Base-by-base conservation (phyloP, 2,888 invertebrate genomes). In the Dasysyrphus albostriatus region DNA sequence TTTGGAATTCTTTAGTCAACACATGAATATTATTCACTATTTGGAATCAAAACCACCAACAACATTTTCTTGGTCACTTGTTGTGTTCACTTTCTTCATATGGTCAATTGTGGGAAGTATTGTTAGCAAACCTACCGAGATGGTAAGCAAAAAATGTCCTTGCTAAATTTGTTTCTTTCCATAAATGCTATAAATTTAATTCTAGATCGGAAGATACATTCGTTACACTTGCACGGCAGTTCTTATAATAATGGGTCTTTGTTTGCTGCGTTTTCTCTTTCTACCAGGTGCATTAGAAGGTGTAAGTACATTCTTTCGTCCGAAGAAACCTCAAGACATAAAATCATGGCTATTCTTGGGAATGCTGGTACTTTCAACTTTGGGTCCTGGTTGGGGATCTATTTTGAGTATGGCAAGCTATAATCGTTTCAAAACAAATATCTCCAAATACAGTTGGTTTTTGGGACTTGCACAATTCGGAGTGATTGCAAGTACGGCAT, bases 401-500 rank as follows among this genome's bases (percentile, higher is more conserved):
- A 67, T 76, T 10, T 29, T 88, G 0, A 79, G 82, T 42, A 72
- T 88, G 82, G 82, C 88, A 2, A 88, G 88, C 49, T 88, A 82
- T 58, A 88, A 88, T 24, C 32, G 42, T 16, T 87, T 88, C 59
- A 82, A 83, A 16, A 88, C 85, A 44, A 87, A 88, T 14, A 79
- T 87, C 16, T 84, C 84, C n/a, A 76, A 58, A 19, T 88, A 88
- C 42, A 88, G 88, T 54, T 88, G 88, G 84, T 73, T 88, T 7
- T 39, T 88, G n/a, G 80, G 84, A 8, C 12, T 84, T 12, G 84
- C 73, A 0, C 88, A 88, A 4, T 84, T 88, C 24, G 56, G 16
- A 14, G 73, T 88, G 4, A 39, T 88, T 10, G 74, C 84, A 24
- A 32, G 82, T 94, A 95, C 3, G 94, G 97, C 70, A 94, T 94